Percentiles rank a stretch among this genome's conserved stretches.
phyloP scores from a whole-genome alignment of 2,888 invertebrate genomes.

The Gisinianus flammeolus region DNA sequence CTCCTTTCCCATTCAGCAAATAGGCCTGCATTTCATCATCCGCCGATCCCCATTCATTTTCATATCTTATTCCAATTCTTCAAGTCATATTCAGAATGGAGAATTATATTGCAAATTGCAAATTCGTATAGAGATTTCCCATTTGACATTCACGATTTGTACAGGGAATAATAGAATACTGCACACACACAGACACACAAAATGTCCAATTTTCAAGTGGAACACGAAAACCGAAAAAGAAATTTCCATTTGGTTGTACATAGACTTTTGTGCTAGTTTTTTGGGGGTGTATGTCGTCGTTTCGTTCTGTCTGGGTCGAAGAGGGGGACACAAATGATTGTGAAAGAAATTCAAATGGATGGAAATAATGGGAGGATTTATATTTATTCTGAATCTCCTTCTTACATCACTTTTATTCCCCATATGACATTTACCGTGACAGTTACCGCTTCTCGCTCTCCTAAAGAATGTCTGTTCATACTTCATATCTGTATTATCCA shows the following conservation, averaged over 20 bases:
- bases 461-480: too few relatives aligned
- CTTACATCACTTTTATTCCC: conserved; percentile 1
- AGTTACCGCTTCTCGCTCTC: background rate
- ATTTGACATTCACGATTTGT: background rate
- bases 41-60: background rate
- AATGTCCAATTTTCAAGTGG: too few relatives aligned
- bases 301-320: background rate
- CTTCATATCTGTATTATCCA: too few relatives aligned
- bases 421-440: conserved; percentile 13
- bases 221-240: too few relatives aligned
- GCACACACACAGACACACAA: background rate
- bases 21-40: background rate
- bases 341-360: conserved; percentile 12
- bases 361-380: conserved; percentile 7
- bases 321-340: background rate
- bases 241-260: too few relatives aligned
- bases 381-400: background rate
- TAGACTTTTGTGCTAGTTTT: too few relatives aligned
- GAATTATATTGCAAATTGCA: background rate
- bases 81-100: background rate
- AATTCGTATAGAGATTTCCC: background rate
- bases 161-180: background rate
- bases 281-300: too few relatives aligned
- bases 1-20: background rate
- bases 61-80: background rate